Evolutionary conservation across 2,888 invertebrate species (phyloP).

Genomic region (Aphodius sticticus): DNA sequence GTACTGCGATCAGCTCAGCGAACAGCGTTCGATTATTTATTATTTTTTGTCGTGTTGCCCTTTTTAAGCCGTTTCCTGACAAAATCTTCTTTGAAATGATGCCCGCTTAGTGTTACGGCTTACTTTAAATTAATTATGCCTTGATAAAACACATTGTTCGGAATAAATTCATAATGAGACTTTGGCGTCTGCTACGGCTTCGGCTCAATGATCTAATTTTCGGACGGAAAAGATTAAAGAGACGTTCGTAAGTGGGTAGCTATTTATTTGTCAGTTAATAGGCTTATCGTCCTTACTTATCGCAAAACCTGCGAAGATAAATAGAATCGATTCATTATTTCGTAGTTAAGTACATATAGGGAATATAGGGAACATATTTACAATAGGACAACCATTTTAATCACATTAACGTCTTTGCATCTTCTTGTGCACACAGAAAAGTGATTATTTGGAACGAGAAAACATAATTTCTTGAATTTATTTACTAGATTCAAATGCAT

Average conservation of each 20-base stretch:
- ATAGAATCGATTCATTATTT: background rate
- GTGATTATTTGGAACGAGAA: too few relatives aligned
- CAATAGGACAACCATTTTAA: too few relatives aligned
- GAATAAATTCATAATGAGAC: background rate
- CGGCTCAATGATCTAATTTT: background rate
- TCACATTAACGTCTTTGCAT: too few relatives aligned
- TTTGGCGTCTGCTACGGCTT: background rate
- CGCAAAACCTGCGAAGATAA: background rate
- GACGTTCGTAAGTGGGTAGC: background rate
- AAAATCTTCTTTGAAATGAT: background rate
- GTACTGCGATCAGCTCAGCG: background rate
- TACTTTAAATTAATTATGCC: conserved; percentile 4
- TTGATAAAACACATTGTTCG: background rate
- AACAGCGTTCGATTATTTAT: background rate
- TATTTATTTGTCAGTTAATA: background rate
- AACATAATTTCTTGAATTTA: too few relatives aligned
- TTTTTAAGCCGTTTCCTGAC: background rate
- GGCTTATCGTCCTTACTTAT: background rate
- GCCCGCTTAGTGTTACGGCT: background rate
- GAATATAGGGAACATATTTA: too few relatives aligned
- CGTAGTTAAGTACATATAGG: too few relatives aligned
- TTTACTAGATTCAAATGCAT: too few relatives aligned
- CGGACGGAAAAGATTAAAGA: background rate
- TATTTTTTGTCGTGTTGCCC: background rate
- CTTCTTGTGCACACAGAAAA: too few relatives aligned